Conservation (phyloP, 2,797 vertebrate species). For the Hafferia zeledoni region DNA sequence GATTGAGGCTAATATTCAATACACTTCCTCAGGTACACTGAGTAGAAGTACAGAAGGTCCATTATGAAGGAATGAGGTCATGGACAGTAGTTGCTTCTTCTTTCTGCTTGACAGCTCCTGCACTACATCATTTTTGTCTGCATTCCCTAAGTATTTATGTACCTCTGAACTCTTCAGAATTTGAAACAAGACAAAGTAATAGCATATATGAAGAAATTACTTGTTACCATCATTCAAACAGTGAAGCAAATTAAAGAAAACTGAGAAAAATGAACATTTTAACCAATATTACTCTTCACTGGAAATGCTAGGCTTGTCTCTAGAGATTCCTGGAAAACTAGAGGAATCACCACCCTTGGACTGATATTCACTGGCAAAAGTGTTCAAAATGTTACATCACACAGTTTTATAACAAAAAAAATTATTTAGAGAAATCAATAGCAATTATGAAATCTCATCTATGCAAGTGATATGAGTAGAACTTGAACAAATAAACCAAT, state of each 20-base stretch:
- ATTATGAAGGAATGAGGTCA: neutral
- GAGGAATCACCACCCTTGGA: neutral
- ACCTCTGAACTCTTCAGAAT: neutral
- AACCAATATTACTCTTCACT: neutral
- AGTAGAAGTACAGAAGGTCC: neutral
- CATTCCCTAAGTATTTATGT: neutral
- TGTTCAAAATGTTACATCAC: neutral
- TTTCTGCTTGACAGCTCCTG: neutral
- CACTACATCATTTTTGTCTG: neutral
- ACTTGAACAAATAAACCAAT: slow-evolving; percentile 7
- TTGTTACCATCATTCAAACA: neutral
- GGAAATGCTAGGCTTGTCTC: neutral
- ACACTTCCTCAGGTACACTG: neutral
- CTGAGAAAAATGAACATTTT: neutral
- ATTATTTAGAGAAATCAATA: neutral
- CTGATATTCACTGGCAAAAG: neutral
- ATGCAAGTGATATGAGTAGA: neutral
- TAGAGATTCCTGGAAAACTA: neutral
- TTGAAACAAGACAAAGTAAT: neutral
- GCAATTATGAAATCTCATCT: neutral
- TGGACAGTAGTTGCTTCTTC: neutral
- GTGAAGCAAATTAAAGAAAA: neutral
- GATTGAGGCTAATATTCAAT: neutral
- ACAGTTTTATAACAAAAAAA: neutral
- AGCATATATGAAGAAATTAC: neutral